Percentiles rank a stretch among this genome's conserved stretches.
These are phyloP conservation scores for Lymantria dispar DNA, from an alignment of 2,888 invertebrate species.

Conservation along the genomic window DNA sequence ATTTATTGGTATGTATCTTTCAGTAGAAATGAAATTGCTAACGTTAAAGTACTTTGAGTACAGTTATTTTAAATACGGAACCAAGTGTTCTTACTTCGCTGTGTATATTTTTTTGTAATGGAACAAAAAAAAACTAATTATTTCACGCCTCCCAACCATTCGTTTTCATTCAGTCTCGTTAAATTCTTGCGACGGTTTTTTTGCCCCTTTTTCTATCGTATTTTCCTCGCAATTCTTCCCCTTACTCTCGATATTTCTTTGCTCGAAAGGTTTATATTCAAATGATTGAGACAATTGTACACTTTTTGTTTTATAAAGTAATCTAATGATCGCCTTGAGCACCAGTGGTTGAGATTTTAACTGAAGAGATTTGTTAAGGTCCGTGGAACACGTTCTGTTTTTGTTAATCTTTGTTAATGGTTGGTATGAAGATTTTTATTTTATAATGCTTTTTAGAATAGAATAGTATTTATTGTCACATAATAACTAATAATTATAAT, in stretches of 20 bases:
- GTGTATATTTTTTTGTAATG: conserved; percentile 13
- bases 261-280: conserved; percentile 13
- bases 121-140: conserved; percentile 51
- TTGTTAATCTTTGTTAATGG: too few species aligned
- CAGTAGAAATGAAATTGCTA: too few species aligned
- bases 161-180: conserved; percentile 48
- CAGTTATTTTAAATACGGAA: conserved; percentile 7
- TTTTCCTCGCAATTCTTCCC: conserved; percentile 22
- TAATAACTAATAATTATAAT: too few species aligned
- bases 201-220: conserved; percentile 15
- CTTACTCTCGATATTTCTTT: conserved; percentile 20
- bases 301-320: conserved; percentile 18
- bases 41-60: background rate
- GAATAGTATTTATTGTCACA: too few species aligned
- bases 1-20: too few species aligned
- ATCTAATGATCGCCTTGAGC: conserved; percentile 14
- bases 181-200: conserved; percentile 25
- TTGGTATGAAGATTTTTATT: too few species aligned
- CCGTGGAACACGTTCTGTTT: too few species aligned
- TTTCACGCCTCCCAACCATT: conserved; percentile 44
- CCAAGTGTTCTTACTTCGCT: conserved; percentile 1
- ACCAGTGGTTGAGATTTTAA: background rate
- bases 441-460: too few species aligned
- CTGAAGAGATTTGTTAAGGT: too few species aligned
- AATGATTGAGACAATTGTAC: conserved; percentile 24